phyloP scores from a whole-genome alignment of 2,113 vertebrate species.

The Corvus moneduloides region DNA sequence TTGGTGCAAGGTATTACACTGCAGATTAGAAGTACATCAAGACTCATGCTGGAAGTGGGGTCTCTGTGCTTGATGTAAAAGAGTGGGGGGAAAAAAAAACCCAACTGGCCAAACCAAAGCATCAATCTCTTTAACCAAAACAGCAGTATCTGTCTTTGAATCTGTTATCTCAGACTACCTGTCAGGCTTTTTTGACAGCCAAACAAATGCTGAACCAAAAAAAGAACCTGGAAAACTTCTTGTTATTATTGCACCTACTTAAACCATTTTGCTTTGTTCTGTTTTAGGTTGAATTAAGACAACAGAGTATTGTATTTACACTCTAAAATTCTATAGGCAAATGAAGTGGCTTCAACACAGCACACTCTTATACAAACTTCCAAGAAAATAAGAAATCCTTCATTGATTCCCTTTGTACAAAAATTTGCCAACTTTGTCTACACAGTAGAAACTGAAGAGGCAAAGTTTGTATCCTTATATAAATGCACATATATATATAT shows the following conservation, averaged over 20 bases:
- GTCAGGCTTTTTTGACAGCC: neutral
- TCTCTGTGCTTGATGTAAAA: slow-evolving; percentile 13
- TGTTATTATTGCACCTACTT: slow-evolving; percentile 24
- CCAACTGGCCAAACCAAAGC: neutral
- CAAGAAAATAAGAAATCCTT: slow-evolving; percentile 67
- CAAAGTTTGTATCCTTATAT: slow-evolving; percentile 53
- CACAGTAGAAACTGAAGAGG: slow-evolving; percentile 72
- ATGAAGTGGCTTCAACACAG: slow-evolving; percentile 44
- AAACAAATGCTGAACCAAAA: neutral
- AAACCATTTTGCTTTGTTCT: neutral
- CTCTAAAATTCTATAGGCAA: neutral
- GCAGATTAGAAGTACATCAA: neutral
- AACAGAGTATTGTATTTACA: slow-evolving; percentile 68
- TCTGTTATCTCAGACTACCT: neutral
- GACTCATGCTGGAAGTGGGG: neutral
- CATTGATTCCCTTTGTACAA: slow-evolving; percentile 70
- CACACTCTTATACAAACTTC: slow-evolving; percentile 42
- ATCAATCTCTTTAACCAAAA: neutral
- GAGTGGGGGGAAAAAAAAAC: neutral
- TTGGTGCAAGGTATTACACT: neutral
- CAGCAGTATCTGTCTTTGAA: neutral
- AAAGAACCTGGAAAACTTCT: neutral
- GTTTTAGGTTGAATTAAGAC: slow-evolving; percentile 51
- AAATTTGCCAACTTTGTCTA: slow-evolving; percentile 70
- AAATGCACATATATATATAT: neutral